Percentiles rank a stretch among this genome's conserved stretches.
These are phyloP conservation scores for Sericinus montela DNA, from an alignment of 2,888 invertebrate species.

Conservation along the genomic window DNA sequence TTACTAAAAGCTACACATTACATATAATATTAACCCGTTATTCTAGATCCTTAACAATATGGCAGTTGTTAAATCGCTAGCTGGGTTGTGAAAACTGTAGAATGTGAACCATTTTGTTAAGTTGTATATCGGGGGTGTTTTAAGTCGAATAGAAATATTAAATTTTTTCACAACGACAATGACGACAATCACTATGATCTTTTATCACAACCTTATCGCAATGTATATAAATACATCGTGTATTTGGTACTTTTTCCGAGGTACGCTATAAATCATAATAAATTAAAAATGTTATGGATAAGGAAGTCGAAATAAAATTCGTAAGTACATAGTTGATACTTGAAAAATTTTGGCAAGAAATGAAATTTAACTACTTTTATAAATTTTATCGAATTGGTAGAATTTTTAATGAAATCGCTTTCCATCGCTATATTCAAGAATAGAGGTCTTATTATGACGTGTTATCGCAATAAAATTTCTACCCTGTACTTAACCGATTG, in stretches of 20 bases:
- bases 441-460: no score
- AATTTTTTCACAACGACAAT: constrained; percentile 47
- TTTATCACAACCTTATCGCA: constrained; percentile 76
- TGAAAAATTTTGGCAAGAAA: constrained; percentile 22
- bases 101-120: constrained; percentile 18
- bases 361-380: constrained; percentile 9
- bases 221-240: constrained; percentile 47
- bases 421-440: not conserved
- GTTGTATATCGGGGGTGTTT: constrained; percentile 57
- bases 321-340: constrained; percentile 13
- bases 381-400: not conserved
- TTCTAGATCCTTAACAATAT: constrained; percentile 72
- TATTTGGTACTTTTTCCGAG: constrained; percentile 65
- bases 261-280: constrained; percentile 52
- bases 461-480: no score
- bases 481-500: no score
- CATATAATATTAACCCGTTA: constrained; percentile 50
- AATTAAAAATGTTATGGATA: constrained; percentile 32
- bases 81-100: constrained; percentile 51
- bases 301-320: not conserved
- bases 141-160: constrained; percentile 34
- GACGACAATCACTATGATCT: constrained; percentile 57
- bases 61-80: constrained; percentile 78
- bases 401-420: no score
- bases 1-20: constrained; percentile 31